These are phyloP conservation scores for Otolemur garnettii DNA, from an alignment of 2,113 vertebrate species.

Conservation along the genomic window DNA sequence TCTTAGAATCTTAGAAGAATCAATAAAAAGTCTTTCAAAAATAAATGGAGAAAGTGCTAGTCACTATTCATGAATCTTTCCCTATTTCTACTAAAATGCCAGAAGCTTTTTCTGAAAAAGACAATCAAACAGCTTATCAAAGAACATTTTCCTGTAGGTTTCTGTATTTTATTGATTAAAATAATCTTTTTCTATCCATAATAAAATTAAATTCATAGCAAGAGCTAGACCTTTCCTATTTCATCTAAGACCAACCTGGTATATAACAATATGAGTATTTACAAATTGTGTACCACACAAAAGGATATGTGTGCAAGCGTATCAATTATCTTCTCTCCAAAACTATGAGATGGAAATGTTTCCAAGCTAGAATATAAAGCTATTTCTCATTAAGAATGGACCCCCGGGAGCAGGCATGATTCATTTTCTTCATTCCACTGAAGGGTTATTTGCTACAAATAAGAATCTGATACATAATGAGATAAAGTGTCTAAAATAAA, in stretches of 20 bases:
- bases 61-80: background rate
- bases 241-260: background rate
- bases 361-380: background rate
- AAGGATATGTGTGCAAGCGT: background rate
- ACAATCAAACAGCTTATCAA: background rate
- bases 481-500: background rate
- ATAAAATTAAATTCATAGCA: slow-evolving; percentile 39
- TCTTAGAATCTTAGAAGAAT: slow-evolving; percentile 48
- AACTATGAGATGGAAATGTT: background rate
- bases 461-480: background rate
- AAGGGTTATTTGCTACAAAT: background rate
- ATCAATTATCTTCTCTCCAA: background rate
- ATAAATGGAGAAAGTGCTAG: background rate
- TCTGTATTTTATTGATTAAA: background rate
- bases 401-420: background rate
- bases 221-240: background rate
- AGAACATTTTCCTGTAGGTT: background rate
- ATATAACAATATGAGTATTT: background rate
- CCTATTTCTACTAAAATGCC: background rate
- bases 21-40: background rate
- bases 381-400: background rate
- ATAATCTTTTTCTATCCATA: background rate
- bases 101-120: slow-evolving; percentile 30
- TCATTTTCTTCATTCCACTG: slow-evolving; percentile 25
- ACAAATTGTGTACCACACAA: background rate